These are phyloP conservation scores for Malaclemys terrapin DNA, from an alignment of 2,113 vertebrate species.

Conservation along the genomic window DNA sequence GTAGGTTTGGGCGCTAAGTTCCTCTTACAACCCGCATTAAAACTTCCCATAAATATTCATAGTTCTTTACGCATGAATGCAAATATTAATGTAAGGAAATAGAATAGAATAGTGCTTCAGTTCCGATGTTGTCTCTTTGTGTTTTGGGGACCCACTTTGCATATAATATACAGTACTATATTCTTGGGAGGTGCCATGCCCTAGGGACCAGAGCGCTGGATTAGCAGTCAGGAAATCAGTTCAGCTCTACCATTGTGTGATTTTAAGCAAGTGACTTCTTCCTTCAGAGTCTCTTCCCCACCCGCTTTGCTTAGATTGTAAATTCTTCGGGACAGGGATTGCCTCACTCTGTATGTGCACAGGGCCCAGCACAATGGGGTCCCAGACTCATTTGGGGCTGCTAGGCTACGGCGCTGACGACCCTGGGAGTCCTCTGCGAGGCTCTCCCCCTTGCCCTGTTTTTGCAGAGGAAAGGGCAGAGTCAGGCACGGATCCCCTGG, in stretches of 20 bases:
- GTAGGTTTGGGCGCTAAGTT: too few relatives aligned
- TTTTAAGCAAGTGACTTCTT: not conserved
- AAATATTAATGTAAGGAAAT: not conserved
- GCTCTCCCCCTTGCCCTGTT: not conserved
- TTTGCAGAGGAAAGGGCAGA: too few relatives aligned
- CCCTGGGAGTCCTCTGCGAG: not conserved
- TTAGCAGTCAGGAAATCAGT: not conserved
- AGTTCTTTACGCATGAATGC: not conserved
- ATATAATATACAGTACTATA: not conserved
- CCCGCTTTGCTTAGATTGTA: not conserved
- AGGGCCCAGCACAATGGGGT: not conserved
- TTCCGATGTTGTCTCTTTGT: not conserved
- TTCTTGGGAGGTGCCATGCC: not conserved
- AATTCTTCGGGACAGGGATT: too few relatives aligned
- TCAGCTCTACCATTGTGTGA: not conserved
- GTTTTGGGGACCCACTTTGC: not conserved
- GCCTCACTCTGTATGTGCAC: not conserved
- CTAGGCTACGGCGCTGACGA: not conserved
- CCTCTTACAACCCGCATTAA: not conserved
- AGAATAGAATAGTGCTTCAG: not conserved
- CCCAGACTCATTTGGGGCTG: not conserved
- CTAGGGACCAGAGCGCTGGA: not conserved
- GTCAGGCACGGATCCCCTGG: too few relatives aligned
- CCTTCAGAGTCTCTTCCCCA: not conserved
- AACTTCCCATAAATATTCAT: not conserved